Evolutionary conservation across 2,888 invertebrate genomes (phyloP), one percentile per base, ranked within the genome.

Genomic region (Hydriomena furcata): DNA sequence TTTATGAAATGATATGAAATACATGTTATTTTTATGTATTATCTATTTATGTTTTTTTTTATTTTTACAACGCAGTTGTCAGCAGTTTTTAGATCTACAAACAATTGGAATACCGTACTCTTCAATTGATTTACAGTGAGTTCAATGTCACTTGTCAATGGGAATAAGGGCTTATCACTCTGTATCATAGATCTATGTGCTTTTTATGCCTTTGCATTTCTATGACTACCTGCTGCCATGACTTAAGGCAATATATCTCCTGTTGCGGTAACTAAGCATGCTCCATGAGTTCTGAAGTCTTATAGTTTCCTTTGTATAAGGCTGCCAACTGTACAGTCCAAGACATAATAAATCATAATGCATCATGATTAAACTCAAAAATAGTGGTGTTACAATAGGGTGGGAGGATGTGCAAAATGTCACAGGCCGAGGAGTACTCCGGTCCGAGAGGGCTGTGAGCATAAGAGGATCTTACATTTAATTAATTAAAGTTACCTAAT

Each of bases 91-190:
- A 47, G 42, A 34, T 35, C 47, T 27, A 45, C 51, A 49, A 25
- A 25, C 36, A 28, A 28, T 38, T 20, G 42, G 46, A 37, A 38
- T 35, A 32, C 51, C 11, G 17, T 45, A 41, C 24, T 34, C 52
- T 38, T 35, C 38, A 4, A 12, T 24, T 38, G 11, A 38, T 34
- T 42, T 28, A 64, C 57, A 64, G 71, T 71, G 73, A 71, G 71
- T 71, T 69, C 27, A 59, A 52, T 54, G 60, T 61, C 45, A 45
- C 52, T 52, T 65, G 58, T 12, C 11, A 21, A 41, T 8, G 34
- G 51, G 37, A 17, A 8, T 34, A 31, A 8, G 42, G 46, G 52
- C 36, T 28, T 36, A 30, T 23, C 27, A 41, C n/a, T 31, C 21
- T 30, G 27, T 23, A 25, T 8, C 6, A 32, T 8, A 8, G 12